phyloP scores from a whole-genome alignment of 1,140 invertebrate species.

The Mycetomoellerius zeteki region DNA sequence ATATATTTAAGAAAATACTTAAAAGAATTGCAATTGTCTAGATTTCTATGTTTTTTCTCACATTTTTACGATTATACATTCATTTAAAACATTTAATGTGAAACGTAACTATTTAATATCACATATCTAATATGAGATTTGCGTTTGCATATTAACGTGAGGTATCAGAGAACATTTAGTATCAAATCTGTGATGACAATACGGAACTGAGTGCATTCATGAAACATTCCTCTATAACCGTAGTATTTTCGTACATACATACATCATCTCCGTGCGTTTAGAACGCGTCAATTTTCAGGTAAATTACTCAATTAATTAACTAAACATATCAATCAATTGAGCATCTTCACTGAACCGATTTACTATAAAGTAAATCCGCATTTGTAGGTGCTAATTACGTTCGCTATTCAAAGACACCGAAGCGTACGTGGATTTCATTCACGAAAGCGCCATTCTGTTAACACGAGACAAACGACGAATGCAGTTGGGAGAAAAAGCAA shows the following conservation, averaged over 20 bases:
- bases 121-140: conserved; percentile 7
- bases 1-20: not conserved
- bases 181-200: conserved; percentile 1
- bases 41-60: not conserved
- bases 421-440: conserved; percentile 3
- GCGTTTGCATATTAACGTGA: not conserved
- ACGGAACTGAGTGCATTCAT: conserved; percentile 5
- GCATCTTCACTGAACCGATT: conserved; percentile 18
- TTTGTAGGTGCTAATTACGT: conserved; percentile 37
- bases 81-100: not conserved
- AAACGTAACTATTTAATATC: not conserved
- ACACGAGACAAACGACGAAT: conserved; percentile 12
- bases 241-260: conserved; percentile 8
- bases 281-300: not conserved
- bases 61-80: too few species aligned
- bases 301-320: conserved; percentile 43
- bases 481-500: conserved; percentile 34
- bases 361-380: conserved; percentile 1
- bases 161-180: not conserved
- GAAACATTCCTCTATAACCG: conserved; percentile 24
- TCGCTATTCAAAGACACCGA: conserved; percentile 20
- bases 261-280: not conserved
- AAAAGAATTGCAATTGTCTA: not conserved
- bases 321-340: conserved; percentile 36
- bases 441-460: conserved; percentile 7